Base-by-base conservation (phyloP, 2,113 vertebrate genomes). In the Oryzias melastigma region DNA sequence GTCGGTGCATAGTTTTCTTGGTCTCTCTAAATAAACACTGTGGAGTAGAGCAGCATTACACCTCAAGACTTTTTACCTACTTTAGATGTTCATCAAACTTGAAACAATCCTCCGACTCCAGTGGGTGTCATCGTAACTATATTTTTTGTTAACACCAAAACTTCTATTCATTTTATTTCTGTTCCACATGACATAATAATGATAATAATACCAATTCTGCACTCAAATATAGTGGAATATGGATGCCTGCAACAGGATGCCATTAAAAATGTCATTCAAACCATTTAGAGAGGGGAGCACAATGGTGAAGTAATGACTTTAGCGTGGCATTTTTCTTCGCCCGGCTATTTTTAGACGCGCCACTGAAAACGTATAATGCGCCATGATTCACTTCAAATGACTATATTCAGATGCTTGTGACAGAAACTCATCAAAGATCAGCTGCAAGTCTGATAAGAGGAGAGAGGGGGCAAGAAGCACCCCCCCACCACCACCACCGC, bases 261-360 rank as follows among this genome's bases (percentile, higher is more conserved):
- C 46, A 41, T 60, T 60, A 50, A 49, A 4, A 20, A 15, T 41
- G 58, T 41, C 46, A 40, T 27, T 50, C 58, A 50, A 13, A 40
- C 18, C 58, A 35, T 40, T 45, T 13, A 59, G 20, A 45, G n/a
- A 35, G 17, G 20, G 58, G 27, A 60, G 40, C 46, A 40, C 4
- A 3, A 35, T 40, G 25, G 47, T 19, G 25, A 50, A 50, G 18
- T 61, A 41, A 50, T 50, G 18, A 41, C 22, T 20, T 15, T 57
- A n/a, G 55, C 55, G n/a, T 27, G 14, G 17, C 18, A 12, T 42
- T 17, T 61, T 24, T 41, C 4, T 40, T 20, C 7, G 14, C 41
- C 46, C 4, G 17, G 27, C 29, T 61, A 41, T 61, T 61, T 50
- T 61, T 61, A 50, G 58, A 61, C 2, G 1, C 14, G 7, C 17